Evolutionary conservation across 2,113 vertebrate species (phyloP).

Genomic region (Corvus moneduloides): DNA sequence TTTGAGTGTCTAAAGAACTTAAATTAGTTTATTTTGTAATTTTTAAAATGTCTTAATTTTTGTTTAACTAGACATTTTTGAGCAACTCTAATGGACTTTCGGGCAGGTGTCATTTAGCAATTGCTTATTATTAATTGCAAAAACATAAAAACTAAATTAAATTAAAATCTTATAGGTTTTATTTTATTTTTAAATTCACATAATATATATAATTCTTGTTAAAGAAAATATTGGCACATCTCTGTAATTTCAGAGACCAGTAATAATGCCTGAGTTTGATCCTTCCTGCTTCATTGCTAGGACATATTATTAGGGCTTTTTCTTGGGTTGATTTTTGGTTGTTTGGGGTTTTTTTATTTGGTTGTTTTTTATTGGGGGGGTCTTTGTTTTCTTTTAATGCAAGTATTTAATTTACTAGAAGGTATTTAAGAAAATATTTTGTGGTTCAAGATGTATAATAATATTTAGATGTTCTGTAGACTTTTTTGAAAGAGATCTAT

Average conservation of each 20-base stretch:
- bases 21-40: not conserved
- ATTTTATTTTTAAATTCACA: not conserved
- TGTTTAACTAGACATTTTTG: not conserved
- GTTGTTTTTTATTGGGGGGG: fast-evolving
- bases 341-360: not conserved
- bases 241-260: not conserved
- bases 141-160: not conserved
- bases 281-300: not conserved
- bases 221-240: not conserved
- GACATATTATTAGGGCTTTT: fast-evolving
- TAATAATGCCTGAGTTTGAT: not conserved
- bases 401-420: not conserved
- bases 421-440: not conserved
- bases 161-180: not conserved
- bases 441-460: not conserved
- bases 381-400: not conserved
- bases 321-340: fast-evolving
- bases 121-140: not conserved
- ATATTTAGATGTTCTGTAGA: not conserved
- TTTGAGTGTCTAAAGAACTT: not conserved
- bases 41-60: not conserved
- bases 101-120: not conserved
- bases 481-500: not conserved
- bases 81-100: not conserved
- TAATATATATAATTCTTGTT: too few species aligned